These are phyloP conservation scores for Nesoenas mayeri DNA, from an alignment of 2,113 vertebrate genomes.

Conservation along the genomic window DNA sequence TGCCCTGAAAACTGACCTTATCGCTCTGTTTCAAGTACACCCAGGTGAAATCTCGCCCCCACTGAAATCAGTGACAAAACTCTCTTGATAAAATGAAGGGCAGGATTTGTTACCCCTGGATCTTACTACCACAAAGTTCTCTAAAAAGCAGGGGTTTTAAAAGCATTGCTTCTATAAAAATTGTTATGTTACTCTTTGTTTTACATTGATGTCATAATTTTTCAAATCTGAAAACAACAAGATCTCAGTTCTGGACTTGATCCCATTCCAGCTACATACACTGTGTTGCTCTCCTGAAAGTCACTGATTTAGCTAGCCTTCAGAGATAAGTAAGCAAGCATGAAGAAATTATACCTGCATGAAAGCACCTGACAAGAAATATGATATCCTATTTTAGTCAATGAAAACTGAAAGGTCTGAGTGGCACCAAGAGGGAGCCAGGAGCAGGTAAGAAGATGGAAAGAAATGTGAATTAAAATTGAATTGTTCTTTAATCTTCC, in stretches of 20 bases:
- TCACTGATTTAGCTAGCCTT: neutral
- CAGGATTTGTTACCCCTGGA: neutral
- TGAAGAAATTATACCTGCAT: slow-evolving; percentile 1
- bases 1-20: neutral
- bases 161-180: neutral
- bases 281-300: neutral
- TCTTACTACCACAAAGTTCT: neutral
- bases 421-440: neutral
- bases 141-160: neutral
- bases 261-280: neutral
- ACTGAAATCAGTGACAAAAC: neutral
- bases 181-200: neutral
- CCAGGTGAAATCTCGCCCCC: neutral
- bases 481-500: neutral
- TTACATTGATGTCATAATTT: neutral
- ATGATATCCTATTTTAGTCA: neutral
- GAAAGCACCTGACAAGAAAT: slow-evolving; percentile 6
- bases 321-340: neutral
- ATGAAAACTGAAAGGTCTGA: neutral
- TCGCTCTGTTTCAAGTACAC: neutral
- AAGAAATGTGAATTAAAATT: neutral
- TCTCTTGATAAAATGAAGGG: neutral
- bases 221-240: neutral
- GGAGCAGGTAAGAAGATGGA: neutral
- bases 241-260: neutral